Percentiles rank a stretch among this genome's conserved stretches.
Conservation (phyloP, 2,113 vertebrate genomes). For the Eptesicus fuscus region DNA sequence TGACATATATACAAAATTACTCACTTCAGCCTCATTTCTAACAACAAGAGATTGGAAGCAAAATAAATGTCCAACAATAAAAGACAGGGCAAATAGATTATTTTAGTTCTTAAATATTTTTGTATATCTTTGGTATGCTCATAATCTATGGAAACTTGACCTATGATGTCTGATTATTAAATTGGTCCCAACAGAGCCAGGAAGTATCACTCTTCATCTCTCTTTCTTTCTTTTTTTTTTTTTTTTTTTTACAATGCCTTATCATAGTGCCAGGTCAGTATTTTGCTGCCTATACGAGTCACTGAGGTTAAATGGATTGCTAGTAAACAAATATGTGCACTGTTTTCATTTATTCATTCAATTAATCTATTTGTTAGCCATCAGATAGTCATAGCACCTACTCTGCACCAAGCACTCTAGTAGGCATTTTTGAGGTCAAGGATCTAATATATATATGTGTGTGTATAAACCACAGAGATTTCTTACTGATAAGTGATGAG, state of each 20-base stretch:
- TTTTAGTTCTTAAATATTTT: slow-evolving; percentile 16
- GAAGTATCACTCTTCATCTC: background rate
- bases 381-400: background rate
- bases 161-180: background rate
- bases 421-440: background rate
- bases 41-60: background rate
- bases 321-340: background rate
- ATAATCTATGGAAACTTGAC: background rate
- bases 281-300: background rate
- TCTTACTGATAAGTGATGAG: background rate
- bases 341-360: background rate
- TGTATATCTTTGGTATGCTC: background rate
- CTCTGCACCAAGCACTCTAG: background rate
- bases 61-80: slow-evolving; percentile 11
- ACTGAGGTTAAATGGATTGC: background rate
- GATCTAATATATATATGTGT: background rate
- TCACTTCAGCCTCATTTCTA: background rate
- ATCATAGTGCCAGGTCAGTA: background rate
- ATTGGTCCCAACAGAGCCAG: background rate
- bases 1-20: background rate
- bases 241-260: background rate
- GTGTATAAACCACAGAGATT: background rate
- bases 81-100: background rate
- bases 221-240: background rate
- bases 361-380: background rate